Base-by-base conservation (phyloP, 2,888 invertebrate species). In the Imbricaverruca yamaguchii region DNA sequence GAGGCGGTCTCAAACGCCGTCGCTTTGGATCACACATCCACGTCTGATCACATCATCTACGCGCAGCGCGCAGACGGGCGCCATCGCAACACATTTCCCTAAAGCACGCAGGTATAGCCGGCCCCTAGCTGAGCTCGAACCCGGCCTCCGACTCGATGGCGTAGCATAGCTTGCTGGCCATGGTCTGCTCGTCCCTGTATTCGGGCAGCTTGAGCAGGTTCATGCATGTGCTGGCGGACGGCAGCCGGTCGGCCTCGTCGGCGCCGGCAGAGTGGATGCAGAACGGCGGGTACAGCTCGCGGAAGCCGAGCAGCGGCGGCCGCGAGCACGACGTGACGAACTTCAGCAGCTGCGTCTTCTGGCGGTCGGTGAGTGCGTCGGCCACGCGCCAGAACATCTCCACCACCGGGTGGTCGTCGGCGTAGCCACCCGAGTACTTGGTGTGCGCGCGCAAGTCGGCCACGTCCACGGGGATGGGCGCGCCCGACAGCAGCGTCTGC, bases 311-410 rank as follows among this genome's bases (percentile, higher is more conserved):
- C 56, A 99, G 89, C 0, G 99, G 99, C 8, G 98, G 97, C 82
- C 98, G 89, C 0, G 98, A 98, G 87, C 98, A 98, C 87, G 97
- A 97, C 4, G 99, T 99, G 74, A 98, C 98, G 89, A 99, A 99
- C 88, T 97, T 97, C 13, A 99, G 89, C 81, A 99, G 89, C 86
- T 94, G 93, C 82, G 96, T 90, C 83, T 93, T 92, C 87, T 97
- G 94, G 81, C 91, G 89, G 87, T 96, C 95, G 81, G 91, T 92
- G 87, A 98, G 96, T 79, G 90, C 90, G 81, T 92, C 90, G 13
- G 98, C 91, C 67, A 95, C 94, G 84, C 92, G 91, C 98, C 98
- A 98, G 88, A 98, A 98, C 82, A 91, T 90, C 83, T 90, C 86
- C 83, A 98, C 95, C 0, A 95, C 96, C 6, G 18, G 80, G 89